Conservation (phyloP, 2,113 vertebrate species). For the Colinus virginianus region DNA sequence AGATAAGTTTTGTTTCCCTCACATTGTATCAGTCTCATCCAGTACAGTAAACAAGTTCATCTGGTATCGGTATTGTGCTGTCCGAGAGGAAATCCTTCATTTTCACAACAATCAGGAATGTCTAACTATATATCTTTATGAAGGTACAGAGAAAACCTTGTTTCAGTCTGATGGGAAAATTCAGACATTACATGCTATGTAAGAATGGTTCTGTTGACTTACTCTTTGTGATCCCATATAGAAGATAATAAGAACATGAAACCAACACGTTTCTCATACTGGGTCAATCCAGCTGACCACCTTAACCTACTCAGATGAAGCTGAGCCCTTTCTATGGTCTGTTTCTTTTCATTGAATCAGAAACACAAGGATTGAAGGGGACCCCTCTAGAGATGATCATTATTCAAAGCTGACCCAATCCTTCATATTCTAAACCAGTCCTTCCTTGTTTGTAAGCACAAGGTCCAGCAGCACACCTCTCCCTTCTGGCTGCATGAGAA, state of each 20-base stretch:
- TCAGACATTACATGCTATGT: not conserved
- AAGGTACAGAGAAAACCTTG: not conserved
- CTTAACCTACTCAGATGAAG: accelerated
- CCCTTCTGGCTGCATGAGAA: too few species aligned
- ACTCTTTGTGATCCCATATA: not conserved
- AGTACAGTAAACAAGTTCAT: not conserved
- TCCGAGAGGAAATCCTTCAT: not conserved
- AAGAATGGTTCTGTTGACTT: not conserved
- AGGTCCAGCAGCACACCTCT: too few species aligned
- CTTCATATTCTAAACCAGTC: too few species aligned
- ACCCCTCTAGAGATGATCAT: too few species aligned
- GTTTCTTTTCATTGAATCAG: not conserved
- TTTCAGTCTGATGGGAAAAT: not conserved
- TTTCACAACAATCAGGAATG: not conserved
- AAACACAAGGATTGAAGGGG: too few species aligned
- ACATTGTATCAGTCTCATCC: not conserved
- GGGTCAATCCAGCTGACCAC: not conserved
- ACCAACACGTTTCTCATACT: not conserved
- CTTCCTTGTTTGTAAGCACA: too few species aligned
- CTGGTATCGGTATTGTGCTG: not conserved
- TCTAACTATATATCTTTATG: not conserved
- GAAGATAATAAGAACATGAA: not conserved
- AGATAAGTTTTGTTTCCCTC: not conserved
- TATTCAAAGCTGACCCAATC: too few species aligned
- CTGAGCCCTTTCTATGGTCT: not conserved